Evolutionary conservation across 2,113 vertebrate species (phyloP), one percentile per base, ranked within the genome.

Genomic region (Ariopsis seemanni): DNA sequence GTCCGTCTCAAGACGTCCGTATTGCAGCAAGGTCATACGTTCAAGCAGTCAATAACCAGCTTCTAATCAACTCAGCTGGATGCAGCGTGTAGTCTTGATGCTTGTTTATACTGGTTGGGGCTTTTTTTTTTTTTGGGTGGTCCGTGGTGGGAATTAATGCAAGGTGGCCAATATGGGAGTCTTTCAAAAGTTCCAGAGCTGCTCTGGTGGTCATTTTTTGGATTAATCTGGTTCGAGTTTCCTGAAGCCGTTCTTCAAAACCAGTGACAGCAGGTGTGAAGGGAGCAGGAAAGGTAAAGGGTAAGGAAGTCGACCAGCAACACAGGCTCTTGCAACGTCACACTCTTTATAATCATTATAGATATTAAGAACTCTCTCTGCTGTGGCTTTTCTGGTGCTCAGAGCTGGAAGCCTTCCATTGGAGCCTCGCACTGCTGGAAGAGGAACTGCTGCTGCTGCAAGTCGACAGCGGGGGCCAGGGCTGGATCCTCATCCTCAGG

Each of bases 331-430:
- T 89, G 87, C 87, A 90, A 91, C 85, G 88, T 90, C 87, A 91
- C 62, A 89, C 90, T 87, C 89, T 90, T 90, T 88, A 91, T 91
- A 90, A 93, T 91, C 89, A 93, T 89, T 83, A 91, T 74, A 85
- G 58, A 92, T 89, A 88, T 92, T 85, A 89, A 91, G 89, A 86
- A 82, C 90, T 91, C 91, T 92, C 91, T 92, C 91, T 82, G 72
- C 25, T 62, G 52, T 90, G 91, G 81, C 92, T 57, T 62, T 27
- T 55, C 89, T 88, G 88, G 87, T 89, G 91, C 91, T 99, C 97
- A 99, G 94, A 99, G 97, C 96, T 99, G 98, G 94, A 99, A 99
- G 90, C 98, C 97, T 93, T 99, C 98, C 97, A 99, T 98, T 77
- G 98, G 98, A 90, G 97, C 97, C 93, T 99, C 98, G 58, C 97